Conservation (phyloP, 2,888 invertebrate genomes). For the Marasmarcha lunaedactyla region DNA sequence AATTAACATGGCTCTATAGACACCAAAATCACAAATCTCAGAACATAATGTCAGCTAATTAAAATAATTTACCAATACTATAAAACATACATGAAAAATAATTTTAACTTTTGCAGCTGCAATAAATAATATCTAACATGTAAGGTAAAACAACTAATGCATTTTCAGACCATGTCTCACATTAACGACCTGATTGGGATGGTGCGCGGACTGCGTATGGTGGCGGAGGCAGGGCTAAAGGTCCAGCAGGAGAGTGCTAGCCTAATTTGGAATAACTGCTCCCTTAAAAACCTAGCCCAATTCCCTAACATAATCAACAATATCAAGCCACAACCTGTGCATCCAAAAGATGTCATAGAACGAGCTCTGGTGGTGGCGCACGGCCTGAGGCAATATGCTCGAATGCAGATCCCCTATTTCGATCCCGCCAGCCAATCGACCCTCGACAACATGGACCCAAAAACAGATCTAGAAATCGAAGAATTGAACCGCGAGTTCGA, state of each 20-base stretch:
- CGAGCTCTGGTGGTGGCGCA: constrained; percentile 77
- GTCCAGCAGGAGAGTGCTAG: constrained; percentile 73
- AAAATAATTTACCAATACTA: too few species aligned
- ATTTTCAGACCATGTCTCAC: constrained; percentile 64
- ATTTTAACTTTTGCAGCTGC: too few species aligned
- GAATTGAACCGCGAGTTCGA: constrained; percentile 55
- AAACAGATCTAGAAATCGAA: constrained; percentile 45
- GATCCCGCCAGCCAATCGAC: constrained; percentile 21
- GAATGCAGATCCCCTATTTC: constrained; percentile 40
- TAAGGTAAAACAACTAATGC: constrained; percentile 21
- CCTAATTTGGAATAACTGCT: constrained; percentile 78
- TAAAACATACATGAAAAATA: too few species aligned
- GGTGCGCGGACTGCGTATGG: constrained; percentile 76
- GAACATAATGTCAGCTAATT: too few species aligned
- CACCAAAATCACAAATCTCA: too few species aligned
- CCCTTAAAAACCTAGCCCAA: constrained; percentile 61
- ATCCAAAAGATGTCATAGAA: constrained; percentile 61
- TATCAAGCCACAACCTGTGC: constrained; percentile 31
- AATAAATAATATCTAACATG: too few species aligned
- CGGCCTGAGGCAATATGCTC: constrained; percentile 74
- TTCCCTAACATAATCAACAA: constrained; percentile 37
- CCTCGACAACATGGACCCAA: constrained; percentile 31
- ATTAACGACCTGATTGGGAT: constrained; percentile 75
- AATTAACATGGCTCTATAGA: too few species aligned
- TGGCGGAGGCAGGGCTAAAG: constrained; percentile 75